These are phyloP conservation scores for Avahi laniger DNA, from an alignment of 2,797 vertebrate genomes.

Conservation along the genomic window DNA sequence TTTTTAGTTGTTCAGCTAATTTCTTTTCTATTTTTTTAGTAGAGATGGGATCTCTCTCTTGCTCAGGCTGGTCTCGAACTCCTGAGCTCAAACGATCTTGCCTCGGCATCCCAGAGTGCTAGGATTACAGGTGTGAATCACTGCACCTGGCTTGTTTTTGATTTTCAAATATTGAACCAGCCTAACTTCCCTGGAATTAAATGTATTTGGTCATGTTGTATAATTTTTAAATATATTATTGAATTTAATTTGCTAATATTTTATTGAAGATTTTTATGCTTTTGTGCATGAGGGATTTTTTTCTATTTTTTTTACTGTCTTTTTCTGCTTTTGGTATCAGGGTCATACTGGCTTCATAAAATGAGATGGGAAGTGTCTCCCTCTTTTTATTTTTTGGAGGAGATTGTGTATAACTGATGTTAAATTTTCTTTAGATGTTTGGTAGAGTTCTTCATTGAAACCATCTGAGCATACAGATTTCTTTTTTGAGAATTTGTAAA, in stretches of 20 bases:
- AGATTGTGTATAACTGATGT: neutral
- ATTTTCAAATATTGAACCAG: neutral
- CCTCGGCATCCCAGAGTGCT: too few species aligned
- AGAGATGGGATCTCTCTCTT: too few species aligned
- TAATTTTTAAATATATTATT: neutral
- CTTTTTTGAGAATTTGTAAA: neutral
- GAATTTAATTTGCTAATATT: neutral
- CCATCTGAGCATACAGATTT: neutral
- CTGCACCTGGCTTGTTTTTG: neutral
- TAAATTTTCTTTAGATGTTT: neutral
- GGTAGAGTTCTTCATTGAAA: neutral
- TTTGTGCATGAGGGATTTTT: neutral
- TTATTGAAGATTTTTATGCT: neutral
- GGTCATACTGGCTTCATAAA: neutral
- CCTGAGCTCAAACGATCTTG: too few species aligned
- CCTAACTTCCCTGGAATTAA: neutral
- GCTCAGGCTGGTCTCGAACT: too few species aligned
- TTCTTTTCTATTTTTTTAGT: too few species aligned
- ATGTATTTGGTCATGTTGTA: neutral
- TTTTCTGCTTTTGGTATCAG: neutral
- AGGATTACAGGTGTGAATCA: too few species aligned
- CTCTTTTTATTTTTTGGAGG: neutral
- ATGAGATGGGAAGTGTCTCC: neutral
- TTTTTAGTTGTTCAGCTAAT: too few species aligned
- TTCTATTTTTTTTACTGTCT: neutral